Evolutionary conservation across 2,888 invertebrate species (phyloP).

Genomic region (Zootermopsis nevadensis): DNA sequence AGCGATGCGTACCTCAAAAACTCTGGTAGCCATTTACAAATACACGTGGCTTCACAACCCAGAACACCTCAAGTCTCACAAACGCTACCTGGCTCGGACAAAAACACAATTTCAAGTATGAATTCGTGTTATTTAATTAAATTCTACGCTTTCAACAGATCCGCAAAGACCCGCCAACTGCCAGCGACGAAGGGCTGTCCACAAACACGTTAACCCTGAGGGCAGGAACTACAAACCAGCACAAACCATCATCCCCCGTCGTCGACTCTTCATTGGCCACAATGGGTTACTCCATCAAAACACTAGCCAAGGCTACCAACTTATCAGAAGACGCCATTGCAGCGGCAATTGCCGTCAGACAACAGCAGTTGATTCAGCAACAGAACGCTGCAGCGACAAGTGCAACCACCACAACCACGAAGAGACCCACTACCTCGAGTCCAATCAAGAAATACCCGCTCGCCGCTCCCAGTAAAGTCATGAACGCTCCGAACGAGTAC

Average conservation of each 20-base stretch:
- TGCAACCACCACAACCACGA: constrained; percentile 62
- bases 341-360: constrained; percentile 77
- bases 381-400: constrained; percentile 66
- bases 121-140: too few relatives aligned
- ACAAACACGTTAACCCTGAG: constrained; percentile 50
- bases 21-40: too few relatives aligned
- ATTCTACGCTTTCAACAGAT: constrained; percentile 33
- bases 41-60: too few relatives aligned
- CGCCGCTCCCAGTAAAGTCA: constrained; percentile 69
- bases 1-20: too few relatives aligned
- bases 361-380: constrained; percentile 75
- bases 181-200: constrained; percentile 46
- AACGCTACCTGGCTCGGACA: too few relatives aligned
- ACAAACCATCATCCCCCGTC: constrained; percentile 40
- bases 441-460: constrained; percentile 57
- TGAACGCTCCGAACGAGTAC: constrained; percentile 91
- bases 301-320: constrained; percentile 77
- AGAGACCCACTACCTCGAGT: constrained; percentile 61
- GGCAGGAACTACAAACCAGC: constrained; percentile 33
- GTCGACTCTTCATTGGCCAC: constrained; percentile 55
- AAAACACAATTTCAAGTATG: too few relatives aligned
- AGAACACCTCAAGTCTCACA: too few relatives aligned
- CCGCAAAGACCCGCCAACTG: constrained; percentile 44
- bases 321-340: constrained; percentile 82
- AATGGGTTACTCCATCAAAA: constrained; percentile 66